phyloP scores from a whole-genome alignment of 2,888 invertebrate species.

The Zaprionus obscuricornis region DNA sequence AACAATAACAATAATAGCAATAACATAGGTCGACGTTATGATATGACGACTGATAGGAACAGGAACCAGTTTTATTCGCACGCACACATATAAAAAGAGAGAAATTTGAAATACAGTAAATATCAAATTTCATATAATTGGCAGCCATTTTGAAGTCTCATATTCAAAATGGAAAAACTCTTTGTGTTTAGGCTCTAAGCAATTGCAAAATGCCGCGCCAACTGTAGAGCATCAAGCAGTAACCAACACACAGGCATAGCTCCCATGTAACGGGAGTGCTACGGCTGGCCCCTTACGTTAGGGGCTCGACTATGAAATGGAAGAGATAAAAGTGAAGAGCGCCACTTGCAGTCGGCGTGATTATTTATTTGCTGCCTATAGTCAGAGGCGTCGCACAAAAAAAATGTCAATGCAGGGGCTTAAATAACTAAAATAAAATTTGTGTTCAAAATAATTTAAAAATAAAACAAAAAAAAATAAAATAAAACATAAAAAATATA shows the following conservation, averaged over 20 bases:
- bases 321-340: constrained; percentile 18
- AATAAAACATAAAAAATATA: neutral
- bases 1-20: constrained; percentile 35
- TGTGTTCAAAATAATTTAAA: neutral
- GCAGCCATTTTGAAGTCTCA: constrained; percentile 63
- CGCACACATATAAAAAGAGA: neutral
- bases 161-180: constrained; percentile 47
- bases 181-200: constrained; percentile 42
- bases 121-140: constrained; percentile 74
- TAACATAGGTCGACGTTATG: constrained; percentile 29
- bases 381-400: constrained; percentile 26
- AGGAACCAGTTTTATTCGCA: constrained; percentile 57
- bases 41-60: constrained; percentile 37
- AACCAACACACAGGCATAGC: too few relatives aligned
- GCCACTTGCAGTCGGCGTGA: constrained; percentile 41
- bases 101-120: constrained; percentile 22
- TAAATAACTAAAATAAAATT: neutral
- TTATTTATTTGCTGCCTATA: constrained; percentile 31
- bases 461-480: neutral
- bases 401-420: too few relatives aligned
- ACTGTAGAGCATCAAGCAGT: constrained; percentile 28
- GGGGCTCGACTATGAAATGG: too few relatives aligned
- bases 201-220: constrained; percentile 48
- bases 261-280: too few relatives aligned
- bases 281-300: too few relatives aligned